Evolutionary conservation across 2,888 invertebrate species (phyloP), one percentile per base, ranked within the genome.

Genomic region (Neria commutata): DNA sequence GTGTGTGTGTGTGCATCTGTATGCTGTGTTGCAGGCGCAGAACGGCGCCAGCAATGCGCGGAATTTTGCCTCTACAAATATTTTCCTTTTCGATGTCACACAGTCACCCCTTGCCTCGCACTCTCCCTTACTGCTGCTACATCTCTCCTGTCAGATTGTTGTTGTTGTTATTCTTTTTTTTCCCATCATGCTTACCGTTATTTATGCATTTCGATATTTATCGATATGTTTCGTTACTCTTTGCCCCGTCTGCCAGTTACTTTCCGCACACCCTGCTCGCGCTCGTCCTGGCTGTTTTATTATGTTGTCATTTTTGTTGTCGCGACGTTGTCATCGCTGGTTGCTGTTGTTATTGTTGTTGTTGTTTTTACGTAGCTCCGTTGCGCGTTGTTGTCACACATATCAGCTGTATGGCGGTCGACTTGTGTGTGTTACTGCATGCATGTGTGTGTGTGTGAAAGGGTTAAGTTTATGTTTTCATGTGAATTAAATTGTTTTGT

Each of bases 121-220:
- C n/a, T n/a, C 37, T 19, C 4, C 21, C 42, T 6, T 3, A 19
- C 42, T 19, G 42, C 37, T 37, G 37, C 14, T 14, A n/a, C 37
- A 10, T n/a, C n/a, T 14, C n/a, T 14, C n/a, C 17, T 42, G n/a
- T n/a, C n/a, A n/a, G n/a, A n/a, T n/a, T n/a, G 24, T 25, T 37
- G 40, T 34, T 51, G 24, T 37, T 34, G 19, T 34, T 23, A 34
- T 19, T 29, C 21, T 51, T 34, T 51, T 51, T 42, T 19, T 52
- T 25, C 24, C 42, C n/a, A 52, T 21, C 42, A 47, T 26, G 33
- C 57, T 57, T 66, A 58, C 62, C 68, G 62, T 68, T 67, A 67
- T 63, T 66, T 62, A 67, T 61, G 61, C 55, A 63, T 54, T 62
- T 60, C 60, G 55, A 62, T 63, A 60, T 63, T 60, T 63, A 62